These are phyloP conservation scores for Pasiphila rectangulata DNA, from an alignment of 2,888 invertebrate species.

Conservation along the genomic window DNA sequence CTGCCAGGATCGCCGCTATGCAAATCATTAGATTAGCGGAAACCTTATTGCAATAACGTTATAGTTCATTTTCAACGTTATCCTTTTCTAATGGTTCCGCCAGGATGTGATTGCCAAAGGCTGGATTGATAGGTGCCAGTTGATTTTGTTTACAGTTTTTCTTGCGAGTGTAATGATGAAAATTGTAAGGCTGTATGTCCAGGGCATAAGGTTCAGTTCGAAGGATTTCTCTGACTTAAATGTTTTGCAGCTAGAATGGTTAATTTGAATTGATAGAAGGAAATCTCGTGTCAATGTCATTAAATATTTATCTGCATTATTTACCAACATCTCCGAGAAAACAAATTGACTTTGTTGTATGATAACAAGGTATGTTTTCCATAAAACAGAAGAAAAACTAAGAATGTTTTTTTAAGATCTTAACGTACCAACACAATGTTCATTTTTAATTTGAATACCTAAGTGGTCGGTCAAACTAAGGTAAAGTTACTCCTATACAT, in stretches of 20 bases:
- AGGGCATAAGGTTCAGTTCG: constrained; percentile 4
- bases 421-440: no score
- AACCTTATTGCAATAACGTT: constrained; percentile 3
- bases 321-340: no score
- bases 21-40: constrained; percentile 22
- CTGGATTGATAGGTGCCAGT: constrained; percentile 18
- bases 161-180: background rate
- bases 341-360: no score
- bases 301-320: background rate
- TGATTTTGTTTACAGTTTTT: constrained; percentile 15
- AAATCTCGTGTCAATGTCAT: background rate
- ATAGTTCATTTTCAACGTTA: background rate
- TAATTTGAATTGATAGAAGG: background rate
- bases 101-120: constrained; percentile 15
- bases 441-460: no score
- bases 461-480: no score
- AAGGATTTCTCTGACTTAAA: constrained; percentile 4
- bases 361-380: no score
- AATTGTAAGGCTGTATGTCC: background rate
- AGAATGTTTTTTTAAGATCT: no score
- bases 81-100: constrained; percentile 1
- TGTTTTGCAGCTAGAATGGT: constrained; percentile 1
- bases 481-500: no score
- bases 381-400: no score
- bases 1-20: constrained; percentile 47